phyloP scores from a whole-genome alignment of 2,113 vertebrate species.

The Manacus vitellinus region DNA sequence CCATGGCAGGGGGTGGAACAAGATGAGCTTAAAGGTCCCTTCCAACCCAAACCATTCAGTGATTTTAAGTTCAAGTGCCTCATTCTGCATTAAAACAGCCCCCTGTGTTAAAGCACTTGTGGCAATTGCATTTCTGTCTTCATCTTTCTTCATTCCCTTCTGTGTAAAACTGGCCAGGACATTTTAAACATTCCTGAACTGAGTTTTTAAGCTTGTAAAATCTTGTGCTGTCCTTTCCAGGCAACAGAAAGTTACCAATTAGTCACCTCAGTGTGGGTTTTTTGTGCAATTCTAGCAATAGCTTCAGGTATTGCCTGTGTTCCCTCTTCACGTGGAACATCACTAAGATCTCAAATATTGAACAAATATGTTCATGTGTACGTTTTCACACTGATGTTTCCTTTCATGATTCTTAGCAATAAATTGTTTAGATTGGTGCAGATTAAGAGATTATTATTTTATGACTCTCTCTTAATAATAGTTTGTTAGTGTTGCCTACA shows the following conservation, averaged over 20 bases:
- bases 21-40: accelerated
- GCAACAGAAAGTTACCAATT: neutral
- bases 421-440: neutral
- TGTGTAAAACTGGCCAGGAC: neutral
- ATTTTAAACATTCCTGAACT: neutral
- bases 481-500: neutral
- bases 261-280: neutral
- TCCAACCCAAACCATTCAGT: neutral
- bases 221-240: neutral
- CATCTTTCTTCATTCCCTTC: neutral
- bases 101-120: neutral
- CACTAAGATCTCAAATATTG: neutral
- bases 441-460: neutral
- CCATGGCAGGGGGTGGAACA: neutral
- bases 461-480: neutral
- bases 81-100: neutral
- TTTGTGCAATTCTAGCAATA: neutral
- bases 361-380: neutral
- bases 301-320: neutral
- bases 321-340: neutral
- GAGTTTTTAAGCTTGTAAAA: neutral
- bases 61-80: neutral
- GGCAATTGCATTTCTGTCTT: neutral
- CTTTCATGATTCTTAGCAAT: neutral
- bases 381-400: neutral